Evolutionary conservation across 53 echinoderm and acorn worm genomes (phyloP).

Genomic region (Henricia sp.): DNA sequence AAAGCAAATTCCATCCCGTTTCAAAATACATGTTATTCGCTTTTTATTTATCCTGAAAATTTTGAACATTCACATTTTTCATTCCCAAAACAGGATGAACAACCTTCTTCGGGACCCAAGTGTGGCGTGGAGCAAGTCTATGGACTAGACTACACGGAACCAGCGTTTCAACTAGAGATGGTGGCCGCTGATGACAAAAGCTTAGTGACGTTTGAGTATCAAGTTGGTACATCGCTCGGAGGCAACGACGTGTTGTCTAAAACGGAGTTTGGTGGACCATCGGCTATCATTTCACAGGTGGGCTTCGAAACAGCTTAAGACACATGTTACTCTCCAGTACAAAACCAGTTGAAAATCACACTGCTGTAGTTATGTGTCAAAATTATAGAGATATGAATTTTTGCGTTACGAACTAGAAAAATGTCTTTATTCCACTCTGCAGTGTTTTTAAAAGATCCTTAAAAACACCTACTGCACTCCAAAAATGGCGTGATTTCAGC

Average conservation of each 20-base stretch:
- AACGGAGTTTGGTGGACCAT: constrained; percentile 55
- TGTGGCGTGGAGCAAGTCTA: constrained; percentile 52
- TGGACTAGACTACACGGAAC: constrained; percentile 64
- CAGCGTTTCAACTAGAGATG: constrained; percentile 54
- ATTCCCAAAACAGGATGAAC: not conserved
- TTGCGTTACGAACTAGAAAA: too few relatives aligned
- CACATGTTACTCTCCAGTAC: too few relatives aligned
- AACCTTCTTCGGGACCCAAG: not conserved
- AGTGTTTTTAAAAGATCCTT: too few relatives aligned
- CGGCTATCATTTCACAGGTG: constrained; percentile 49
- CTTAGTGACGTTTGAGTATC: constrained; percentile 40
- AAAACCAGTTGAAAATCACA: not conserved
- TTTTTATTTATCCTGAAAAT: too few relatives aligned
- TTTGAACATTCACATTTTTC: not conserved
- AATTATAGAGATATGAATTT: too few relatives aligned
- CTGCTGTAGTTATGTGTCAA: not conserved
- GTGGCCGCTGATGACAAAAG: constrained; percentile 63
- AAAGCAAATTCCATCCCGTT: too few relatives aligned
- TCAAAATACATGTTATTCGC: too few relatives aligned
- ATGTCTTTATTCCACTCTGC: too few relatives aligned
- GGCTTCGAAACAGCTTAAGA: too few relatives aligned
- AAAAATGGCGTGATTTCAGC: too few relatives aligned
- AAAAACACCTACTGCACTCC: too few relatives aligned
- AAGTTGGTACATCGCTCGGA: constrained; percentile 54
- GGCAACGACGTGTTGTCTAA: constrained; percentile 51